A percentile compares a stretch with the other conserved stretches of the same genome.
phyloP scores from a whole-genome alignment of 2,113 vertebrate species.

The Irena cyanogastra region DNA sequence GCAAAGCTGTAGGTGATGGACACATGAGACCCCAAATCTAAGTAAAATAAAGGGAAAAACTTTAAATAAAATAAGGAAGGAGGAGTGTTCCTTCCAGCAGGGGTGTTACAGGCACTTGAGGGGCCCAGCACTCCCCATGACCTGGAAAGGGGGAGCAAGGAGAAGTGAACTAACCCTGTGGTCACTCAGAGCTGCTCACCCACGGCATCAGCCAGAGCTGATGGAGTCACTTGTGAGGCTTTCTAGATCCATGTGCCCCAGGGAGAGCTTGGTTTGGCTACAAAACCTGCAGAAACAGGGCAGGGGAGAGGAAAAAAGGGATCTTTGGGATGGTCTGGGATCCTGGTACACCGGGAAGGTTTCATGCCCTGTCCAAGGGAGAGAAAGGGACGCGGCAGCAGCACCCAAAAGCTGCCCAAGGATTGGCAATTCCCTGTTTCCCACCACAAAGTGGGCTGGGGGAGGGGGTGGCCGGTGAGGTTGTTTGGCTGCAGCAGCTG shows the following conservation, averaged over 20 bases:
- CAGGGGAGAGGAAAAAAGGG: not conserved
- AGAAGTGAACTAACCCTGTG: fast-evolving
- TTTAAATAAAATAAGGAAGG: too few species aligned
- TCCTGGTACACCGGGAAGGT: fast-evolving
- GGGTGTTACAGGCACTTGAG: fast-evolving
- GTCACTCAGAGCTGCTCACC: not conserved
- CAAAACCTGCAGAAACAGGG: not conserved
- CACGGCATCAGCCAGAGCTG: fast-evolving
- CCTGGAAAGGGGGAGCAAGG: not conserved
- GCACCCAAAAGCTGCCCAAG: not conserved
- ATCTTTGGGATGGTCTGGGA: not conserved
- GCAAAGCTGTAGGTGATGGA: not conserved
- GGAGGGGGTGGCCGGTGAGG: fast-evolving
- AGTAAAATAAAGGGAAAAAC: not conserved
- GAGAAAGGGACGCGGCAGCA: fast-evolving
- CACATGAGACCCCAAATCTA: fast-evolving
- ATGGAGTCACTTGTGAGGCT: fast-evolving
- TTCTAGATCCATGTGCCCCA: fast-evolving
- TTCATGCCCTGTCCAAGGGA: not conserved
- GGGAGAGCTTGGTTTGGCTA: fast-evolving
- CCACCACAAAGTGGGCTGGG: not conserved
- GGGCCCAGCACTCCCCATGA: fast-evolving
- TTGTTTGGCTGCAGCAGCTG: not conserved
- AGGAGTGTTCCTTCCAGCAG: not conserved
- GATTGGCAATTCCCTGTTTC: fast-evolving